These are phyloP conservation scores for Phylloscopus trochilus DNA, from an alignment of 2,113 vertebrate species.

Conservation along the genomic window DNA sequence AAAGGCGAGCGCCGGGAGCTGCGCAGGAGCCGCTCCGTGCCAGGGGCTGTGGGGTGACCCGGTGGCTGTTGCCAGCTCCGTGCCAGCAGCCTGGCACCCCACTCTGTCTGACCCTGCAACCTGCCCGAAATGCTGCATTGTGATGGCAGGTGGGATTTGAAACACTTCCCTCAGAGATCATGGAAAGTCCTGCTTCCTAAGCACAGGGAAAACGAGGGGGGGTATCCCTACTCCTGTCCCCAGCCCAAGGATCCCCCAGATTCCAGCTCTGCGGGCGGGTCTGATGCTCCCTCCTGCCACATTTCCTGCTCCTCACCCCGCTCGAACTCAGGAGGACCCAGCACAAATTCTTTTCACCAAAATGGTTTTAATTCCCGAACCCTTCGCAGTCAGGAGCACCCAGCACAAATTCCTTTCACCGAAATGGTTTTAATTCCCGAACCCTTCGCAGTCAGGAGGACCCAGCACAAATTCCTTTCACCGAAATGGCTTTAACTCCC, in stretches of 20 bases:
- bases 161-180: not conserved
- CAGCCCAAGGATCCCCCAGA: accelerated
- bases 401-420: not conserved
- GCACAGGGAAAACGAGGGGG: not conserved
- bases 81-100: not conserved
- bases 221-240: not conserved
- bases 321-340: not conserved
- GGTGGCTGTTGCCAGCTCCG: not conserved
- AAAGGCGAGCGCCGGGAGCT: not conserved
- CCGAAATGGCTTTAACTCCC: not conserved
- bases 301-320: not conserved
- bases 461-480: not conserved
- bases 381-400: not conserved
- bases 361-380: not conserved
- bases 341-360: not conserved
- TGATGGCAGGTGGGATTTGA: not conserved
- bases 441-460: not conserved
- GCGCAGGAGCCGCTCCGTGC: not conserved
- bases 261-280: accelerated
- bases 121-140: accelerated
- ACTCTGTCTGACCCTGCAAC: accelerated
- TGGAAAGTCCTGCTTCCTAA: not conserved
- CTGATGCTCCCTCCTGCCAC: not conserved
- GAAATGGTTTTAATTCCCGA: too few relatives aligned
- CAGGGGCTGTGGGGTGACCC: not conserved